These are phyloP conservation scores for Carduelis carduelis DNA, from an alignment of 2,797 vertebrate species.

Conservation along the genomic window DNA sequence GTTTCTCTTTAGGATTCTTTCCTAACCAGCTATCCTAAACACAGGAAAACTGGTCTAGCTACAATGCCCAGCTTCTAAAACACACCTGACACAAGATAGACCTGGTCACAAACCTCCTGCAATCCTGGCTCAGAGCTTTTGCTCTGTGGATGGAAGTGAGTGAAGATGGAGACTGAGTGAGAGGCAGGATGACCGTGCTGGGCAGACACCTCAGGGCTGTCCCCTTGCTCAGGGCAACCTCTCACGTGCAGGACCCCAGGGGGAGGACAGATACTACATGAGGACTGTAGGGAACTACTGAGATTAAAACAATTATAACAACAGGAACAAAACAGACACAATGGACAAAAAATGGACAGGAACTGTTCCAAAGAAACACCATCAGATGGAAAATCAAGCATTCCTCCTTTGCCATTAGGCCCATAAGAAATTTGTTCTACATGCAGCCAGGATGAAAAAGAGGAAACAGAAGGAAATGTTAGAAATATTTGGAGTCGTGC, in stretches of 20 bases:
- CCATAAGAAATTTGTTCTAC: slow-evolving; percentile 26
- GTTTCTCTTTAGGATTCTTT: background rate
- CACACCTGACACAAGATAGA: background rate
- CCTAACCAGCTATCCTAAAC: background rate
- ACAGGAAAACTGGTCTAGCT: background rate
- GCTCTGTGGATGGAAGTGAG: background rate
- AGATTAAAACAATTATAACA: slow-evolving; percentile 49
- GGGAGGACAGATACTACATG: slow-evolving; percentile 36
- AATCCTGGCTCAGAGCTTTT: background rate
- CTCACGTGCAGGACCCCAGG: background rate
- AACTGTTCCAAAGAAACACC: slow-evolving; percentile 72
- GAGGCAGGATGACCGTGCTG: background rate
- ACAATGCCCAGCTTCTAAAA: background rate
- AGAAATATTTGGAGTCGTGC: slow-evolving; percentile 23
- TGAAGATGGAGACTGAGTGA: background rate
- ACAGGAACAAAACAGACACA: slow-evolving; percentile 41
- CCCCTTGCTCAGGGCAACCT: slow-evolving; percentile 10
- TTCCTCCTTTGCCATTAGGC: slow-evolving; percentile 48
- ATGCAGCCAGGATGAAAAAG: slow-evolving; percentile 39
- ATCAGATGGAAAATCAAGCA: slow-evolving; percentile 69
- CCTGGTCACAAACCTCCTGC: background rate
- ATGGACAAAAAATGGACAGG: slow-evolving; percentile 65
- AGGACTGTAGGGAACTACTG: slow-evolving; percentile 15
- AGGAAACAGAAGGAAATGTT: slow-evolving; percentile 23
- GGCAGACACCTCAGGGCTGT: background rate